Conservation (phyloP, 1,140 invertebrate genomes). For the Drosophila eugracilis region DNA sequence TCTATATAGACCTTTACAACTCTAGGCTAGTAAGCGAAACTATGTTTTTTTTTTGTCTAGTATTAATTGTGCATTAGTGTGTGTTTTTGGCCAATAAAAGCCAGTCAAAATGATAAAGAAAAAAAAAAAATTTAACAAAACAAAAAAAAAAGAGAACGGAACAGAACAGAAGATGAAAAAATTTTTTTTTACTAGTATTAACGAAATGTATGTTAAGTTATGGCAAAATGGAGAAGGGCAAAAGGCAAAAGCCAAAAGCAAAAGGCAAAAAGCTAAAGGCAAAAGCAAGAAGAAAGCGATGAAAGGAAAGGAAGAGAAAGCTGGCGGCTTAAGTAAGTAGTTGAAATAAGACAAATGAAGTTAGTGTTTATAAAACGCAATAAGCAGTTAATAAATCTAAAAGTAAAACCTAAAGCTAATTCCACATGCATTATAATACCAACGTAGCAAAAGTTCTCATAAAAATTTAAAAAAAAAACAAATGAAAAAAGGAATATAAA, state of each 20-base stretch:
- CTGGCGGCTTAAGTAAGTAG: slow-evolving; percentile 74
- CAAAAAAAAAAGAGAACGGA: slow-evolving; percentile 19
- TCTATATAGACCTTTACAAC: slow-evolving; percentile 74
- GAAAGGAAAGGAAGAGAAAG: slow-evolving; percentile 5
- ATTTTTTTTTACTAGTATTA: slow-evolving; percentile 76
- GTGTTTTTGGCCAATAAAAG: slow-evolving; percentile 36
- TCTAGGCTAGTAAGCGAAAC: slow-evolving; percentile 71
- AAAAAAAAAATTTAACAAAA: slow-evolving; percentile 25
- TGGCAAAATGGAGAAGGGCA: slow-evolving; percentile 34
- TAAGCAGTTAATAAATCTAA: slow-evolving; percentile 67
- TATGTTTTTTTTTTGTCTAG: slow-evolving; percentile 64
- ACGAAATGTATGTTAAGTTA: slow-evolving; percentile 61
- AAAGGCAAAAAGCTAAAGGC: not conserved
- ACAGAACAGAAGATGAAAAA: slow-evolving; percentile 44
- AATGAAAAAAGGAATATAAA: slow-evolving; percentile 15
- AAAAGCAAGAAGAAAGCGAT: slow-evolving; percentile 11
- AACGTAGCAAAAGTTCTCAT: slow-evolving; percentile 72
- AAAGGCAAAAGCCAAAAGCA: slow-evolving; percentile 10
- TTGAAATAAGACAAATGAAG: slow-evolving; percentile 67
- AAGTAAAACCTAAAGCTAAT: slow-evolving; percentile 44
- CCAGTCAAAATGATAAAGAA: slow-evolving; percentile 31
- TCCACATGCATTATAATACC: slow-evolving; percentile 49
- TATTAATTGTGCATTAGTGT: slow-evolving; percentile 58
- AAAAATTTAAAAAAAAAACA: slow-evolving; percentile 29
- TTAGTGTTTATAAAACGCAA: slow-evolving; percentile 84